Percentiles rank a stretch among this genome's conserved stretches.
These are phyloP conservation scores for Ceratosolen fusciceps DNA, from an alignment of 1,140 invertebrate species.

Conservation along the genomic window DNA sequence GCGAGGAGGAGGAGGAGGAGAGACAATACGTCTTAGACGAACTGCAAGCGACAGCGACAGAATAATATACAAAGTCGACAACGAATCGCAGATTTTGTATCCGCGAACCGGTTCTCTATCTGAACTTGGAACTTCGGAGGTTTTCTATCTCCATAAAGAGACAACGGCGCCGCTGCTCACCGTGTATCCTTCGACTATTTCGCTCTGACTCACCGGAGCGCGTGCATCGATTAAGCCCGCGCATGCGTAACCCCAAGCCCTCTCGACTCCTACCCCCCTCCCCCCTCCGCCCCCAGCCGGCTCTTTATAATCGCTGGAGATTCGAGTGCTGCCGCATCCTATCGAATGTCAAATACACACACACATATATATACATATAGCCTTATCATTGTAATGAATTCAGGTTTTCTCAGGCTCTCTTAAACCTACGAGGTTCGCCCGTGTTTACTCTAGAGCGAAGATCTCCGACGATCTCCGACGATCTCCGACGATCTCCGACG, in stretches of 20 bases:
- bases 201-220: conserved; percentile 5
- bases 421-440: too few species aligned
- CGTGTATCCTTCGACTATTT: conserved; percentile 28
- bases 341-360: too few species aligned
- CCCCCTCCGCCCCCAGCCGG: neutral
- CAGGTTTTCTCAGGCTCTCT: too few species aligned
- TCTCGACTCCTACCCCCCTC: too few species aligned
- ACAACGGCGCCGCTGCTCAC: neutral
- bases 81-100: conserved; percentile 6
- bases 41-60: neutral
- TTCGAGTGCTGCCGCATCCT: too few species aligned
- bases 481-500: neutral
- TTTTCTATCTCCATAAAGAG: conserved; percentile 44
- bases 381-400: too few species aligned
- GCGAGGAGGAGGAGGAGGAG: too few species aligned
- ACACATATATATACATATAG: too few species aligned
- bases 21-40: conserved; percentile 1
- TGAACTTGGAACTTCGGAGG: conserved; percentile 41
- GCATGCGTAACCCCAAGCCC: neutral
- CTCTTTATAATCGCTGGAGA: too few species aligned
- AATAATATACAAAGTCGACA: too few species aligned
- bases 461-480: too few species aligned
- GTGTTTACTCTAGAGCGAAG: too few species aligned
- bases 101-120: conserved; percentile 26
- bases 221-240: neutral